Conservation (phyloP, 2,113 vertebrate genomes). For the Actenoides hombroni region DNA sequence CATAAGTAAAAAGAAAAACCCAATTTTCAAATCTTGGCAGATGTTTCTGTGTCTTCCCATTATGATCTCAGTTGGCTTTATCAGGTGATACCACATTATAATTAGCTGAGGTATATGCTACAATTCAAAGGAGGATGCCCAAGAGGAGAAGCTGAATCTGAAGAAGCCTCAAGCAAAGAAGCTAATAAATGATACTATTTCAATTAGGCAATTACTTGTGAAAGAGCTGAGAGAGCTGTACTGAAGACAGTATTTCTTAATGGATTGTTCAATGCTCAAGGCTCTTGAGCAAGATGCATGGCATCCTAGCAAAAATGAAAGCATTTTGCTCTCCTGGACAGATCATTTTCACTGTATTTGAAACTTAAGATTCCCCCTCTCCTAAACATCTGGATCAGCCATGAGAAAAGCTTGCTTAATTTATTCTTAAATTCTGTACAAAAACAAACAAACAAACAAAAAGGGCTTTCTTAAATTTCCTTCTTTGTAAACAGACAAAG, state of each 20-base stretch:
- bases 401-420: not conserved
- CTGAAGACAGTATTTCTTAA: slow-evolving; percentile 42
- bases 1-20: slow-evolving; percentile 48
- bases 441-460: not conserved
- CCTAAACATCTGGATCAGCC: not conserved
- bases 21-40: slow-evolving; percentile 66
- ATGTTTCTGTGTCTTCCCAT: slow-evolving; percentile 48
- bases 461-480: not conserved
- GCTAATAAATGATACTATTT: slow-evolving; percentile 61
- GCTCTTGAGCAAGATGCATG: slow-evolving; percentile 34
- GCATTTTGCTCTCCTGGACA: not conserved
- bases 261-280: slow-evolving; percentile 1
- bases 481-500: not conserved
- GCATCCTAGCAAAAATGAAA: not conserved
- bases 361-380: not conserved
- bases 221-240: slow-evolving; percentile 52
- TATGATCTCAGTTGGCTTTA: slow-evolving; percentile 75
- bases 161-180: slow-evolving; percentile 57
- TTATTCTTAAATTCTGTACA: not conserved
- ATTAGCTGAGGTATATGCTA: slow-evolving; percentile 64
- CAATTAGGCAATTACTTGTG: slow-evolving; percentile 64
- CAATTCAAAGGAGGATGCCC: slow-evolving; percentile 57
- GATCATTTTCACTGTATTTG: not conserved
- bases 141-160: slow-evolving; percentile 51
- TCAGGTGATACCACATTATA: slow-evolving; percentile 68